Conservation (phyloP, 2,888 invertebrate genomes). For the Polia nebulosa region DNA sequence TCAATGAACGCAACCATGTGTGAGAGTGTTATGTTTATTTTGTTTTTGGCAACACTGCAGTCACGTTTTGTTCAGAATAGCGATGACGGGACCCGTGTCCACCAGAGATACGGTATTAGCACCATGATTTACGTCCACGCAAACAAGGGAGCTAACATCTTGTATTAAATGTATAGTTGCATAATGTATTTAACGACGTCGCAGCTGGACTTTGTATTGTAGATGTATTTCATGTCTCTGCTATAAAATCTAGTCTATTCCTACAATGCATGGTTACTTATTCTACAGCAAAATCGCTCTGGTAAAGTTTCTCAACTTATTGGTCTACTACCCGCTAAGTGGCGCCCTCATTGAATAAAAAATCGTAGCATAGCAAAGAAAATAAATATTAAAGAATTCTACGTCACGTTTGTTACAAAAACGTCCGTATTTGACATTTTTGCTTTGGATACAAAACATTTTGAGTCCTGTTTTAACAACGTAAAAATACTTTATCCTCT, state of each 20-base stretch:
- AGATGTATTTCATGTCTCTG: conserved; percentile 7
- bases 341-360: no score
- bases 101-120: conserved; percentile 40
- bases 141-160: conserved; percentile 48
- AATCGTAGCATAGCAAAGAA: no score
- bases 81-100: conserved; percentile 61
- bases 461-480: no score
- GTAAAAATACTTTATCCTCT: no score
- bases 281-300: not conserved
- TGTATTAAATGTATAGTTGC: conserved; percentile 31
- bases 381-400: no score
- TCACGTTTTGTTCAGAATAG: conserved; percentile 72
- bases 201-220: conserved; percentile 6
- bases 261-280: not conserved
- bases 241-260: conserved; percentile 16
- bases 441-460: no score
- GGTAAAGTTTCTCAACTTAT: not conserved
- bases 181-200: conserved; percentile 43
- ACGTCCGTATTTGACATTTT: no score
- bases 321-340: no score
- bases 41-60: conserved; percentile 65
- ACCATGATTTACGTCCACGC: conserved; percentile 52
- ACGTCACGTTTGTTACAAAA: no score
- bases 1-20: conserved; percentile 61
- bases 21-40: conserved; percentile 55